Conservation (phyloP, 1,140 invertebrate species). For the Maconellicoccus hirsutus region DNA sequence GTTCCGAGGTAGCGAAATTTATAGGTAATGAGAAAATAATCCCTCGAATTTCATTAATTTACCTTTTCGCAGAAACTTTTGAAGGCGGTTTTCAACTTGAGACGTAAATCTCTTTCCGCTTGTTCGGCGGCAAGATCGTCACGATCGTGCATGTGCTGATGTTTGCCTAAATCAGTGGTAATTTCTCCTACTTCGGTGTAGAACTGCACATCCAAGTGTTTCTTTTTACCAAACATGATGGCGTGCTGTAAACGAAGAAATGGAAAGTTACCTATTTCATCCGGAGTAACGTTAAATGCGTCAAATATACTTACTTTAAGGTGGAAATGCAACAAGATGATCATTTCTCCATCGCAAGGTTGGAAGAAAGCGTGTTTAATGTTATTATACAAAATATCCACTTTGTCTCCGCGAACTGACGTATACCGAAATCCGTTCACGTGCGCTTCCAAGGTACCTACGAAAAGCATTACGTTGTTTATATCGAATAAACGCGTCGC, state of each 20-base stretch:
- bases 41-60: constrained; percentile 23
- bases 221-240: constrained; percentile 99
- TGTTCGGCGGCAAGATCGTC: constrained; percentile 98
- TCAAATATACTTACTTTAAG: constrained; percentile 57
- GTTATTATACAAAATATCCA: constrained; percentile 99
- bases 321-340: constrained; percentile 97
- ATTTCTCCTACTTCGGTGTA: constrained; percentile 99
- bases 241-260: constrained; percentile 56
- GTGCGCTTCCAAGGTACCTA: constrained; percentile 80
- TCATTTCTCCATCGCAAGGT: constrained; percentile 99
- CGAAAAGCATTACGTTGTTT: too few relatives aligned
- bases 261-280: too few relatives aligned
- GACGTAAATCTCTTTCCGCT: constrained; percentile 88
- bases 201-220: constrained; percentile 97
- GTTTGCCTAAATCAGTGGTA: constrained; percentile 97
- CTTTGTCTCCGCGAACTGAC: constrained; percentile 95
- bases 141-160: constrained; percentile 98
- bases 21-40: background rate
- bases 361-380: constrained; percentile 99
- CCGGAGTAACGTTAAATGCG: too few relatives aligned
- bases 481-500: constrained; percentile 6
- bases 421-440: constrained; percentile 97
- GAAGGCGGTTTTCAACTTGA: constrained; percentile 94
- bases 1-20: constrained; percentile 27
- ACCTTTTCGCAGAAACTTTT: constrained; percentile 95